Evolutionary conservation across 1,140 invertebrate genomes (phyloP), one percentile per base, ranked within the genome.

Genomic region (Brachionus koreanus): DNA sequence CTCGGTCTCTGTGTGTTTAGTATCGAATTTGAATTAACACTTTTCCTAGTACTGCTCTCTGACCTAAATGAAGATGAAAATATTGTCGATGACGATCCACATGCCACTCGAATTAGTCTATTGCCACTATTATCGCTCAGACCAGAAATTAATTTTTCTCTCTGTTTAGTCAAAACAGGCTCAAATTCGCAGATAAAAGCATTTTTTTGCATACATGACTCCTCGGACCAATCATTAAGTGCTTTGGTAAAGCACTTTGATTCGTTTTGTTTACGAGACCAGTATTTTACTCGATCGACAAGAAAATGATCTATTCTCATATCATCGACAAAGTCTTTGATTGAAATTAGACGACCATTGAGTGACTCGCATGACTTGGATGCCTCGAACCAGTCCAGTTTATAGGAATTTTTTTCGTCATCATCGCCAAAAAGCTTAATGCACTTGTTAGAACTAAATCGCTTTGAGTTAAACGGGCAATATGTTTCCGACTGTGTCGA

Each of bases 151-250:
- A 10, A 25, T 49, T 19, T 6, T 4, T 43, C 12, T 33, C 23
- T 4, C 5, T 42, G 5, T 25, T 5, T 5, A 1, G 10, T 29
- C 3, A 29, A 29, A 29, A 29, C 29, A 29, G 76, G n/a, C 3
- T 79, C 76, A 37, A 79, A 79, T 25, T 79, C 76, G 35, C 76
- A 79, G 2, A 79, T 25, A 65, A 42, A 79, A 10, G 76, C 46
- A 5, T 61, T 16, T 35, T 79, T 79, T 4, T 39, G 7, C n/a
- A 13, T 9, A 61, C 76, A 79, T 23, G 76, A 57, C 25, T 57
- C 61, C 25, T 79, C 49, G 0, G 3, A 9, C 76, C 76, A 79
- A 12, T 12, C n/a, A 25, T 25, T 65, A 0, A 2, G 6, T 3
- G 16, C 10, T 63, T 79, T 79, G 5, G 2, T 61, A 4, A n/a